Evolutionary conservation across 1,140 invertebrate species (phyloP).

Genomic region (Saccostrea echinata): DNA sequence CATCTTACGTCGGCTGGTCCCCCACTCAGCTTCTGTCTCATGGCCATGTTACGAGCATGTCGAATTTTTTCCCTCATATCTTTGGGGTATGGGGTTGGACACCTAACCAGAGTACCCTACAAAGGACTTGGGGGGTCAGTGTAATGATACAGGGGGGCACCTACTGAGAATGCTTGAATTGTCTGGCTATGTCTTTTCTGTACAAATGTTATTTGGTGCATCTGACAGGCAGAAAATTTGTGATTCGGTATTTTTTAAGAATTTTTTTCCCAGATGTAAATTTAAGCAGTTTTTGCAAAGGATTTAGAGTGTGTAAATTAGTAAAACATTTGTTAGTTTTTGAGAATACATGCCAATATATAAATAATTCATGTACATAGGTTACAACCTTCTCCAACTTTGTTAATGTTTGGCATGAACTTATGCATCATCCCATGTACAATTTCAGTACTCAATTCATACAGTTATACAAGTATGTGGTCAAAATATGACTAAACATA

Average conservation of each 20-base stretch:
- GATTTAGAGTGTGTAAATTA: background rate
- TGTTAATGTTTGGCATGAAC: too few species aligned
- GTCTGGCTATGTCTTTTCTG: background rate
- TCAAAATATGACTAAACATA: too few species aligned
- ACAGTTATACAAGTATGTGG: too few species aligned
- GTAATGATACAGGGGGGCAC: background rate
- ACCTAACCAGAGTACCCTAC: slow-evolving; percentile 85
- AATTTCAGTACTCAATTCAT: too few species aligned
- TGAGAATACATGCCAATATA: background rate
- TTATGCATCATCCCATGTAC: too few species aligned
- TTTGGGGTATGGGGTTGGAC: slow-evolving; percentile 95
- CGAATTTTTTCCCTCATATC: slow-evolving; percentile 92
- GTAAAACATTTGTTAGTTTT: background rate
- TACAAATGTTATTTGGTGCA: background rate
- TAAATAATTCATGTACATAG: background rate
- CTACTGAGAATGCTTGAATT: background rate
- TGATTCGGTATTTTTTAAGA: background rate
- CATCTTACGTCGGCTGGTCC: slow-evolving; percentile 42
- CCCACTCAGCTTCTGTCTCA: slow-evolving; percentile 72
- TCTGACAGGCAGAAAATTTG: background rate
- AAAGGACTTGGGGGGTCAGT: slow-evolving; percentile 45
- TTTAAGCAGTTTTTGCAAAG: background rate
- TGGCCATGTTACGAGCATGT: slow-evolving; percentile 84
- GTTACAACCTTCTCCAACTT: background rate
- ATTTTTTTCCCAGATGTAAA: too few species aligned